Evolutionary conservation across 2,797 vertebrate species (phyloP).

Genomic region (Chanos chanos): DNA sequence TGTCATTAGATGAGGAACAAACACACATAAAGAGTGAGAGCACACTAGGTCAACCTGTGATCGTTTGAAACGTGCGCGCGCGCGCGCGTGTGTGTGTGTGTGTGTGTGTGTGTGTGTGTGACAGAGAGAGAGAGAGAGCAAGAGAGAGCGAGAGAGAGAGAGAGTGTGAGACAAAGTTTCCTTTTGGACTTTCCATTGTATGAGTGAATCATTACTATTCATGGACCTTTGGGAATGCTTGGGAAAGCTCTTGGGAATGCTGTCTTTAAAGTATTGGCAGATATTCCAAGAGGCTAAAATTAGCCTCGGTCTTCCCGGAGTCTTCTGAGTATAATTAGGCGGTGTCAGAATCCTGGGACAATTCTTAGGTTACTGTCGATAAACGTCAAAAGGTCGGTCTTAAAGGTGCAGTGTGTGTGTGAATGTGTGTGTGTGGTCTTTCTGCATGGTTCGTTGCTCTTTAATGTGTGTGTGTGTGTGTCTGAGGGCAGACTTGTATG

Average conservation of each 20-base stretch:
- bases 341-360: slow-evolving; percentile 72
- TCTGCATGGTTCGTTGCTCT: slow-evolving; percentile 27
- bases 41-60: not conserved
- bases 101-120: not conserved
- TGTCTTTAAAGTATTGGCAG: slow-evolving; percentile 68
- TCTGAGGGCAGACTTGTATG: slow-evolving; percentile 36
- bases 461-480: slow-evolving; percentile 46
- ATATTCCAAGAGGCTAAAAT: slow-evolving; percentile 63
- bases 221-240: slow-evolving; percentile 60
- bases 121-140: slow-evolving; percentile 22
- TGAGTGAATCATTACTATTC: slow-evolving; percentile 67
- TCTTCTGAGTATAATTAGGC: slow-evolving; percentile 76
- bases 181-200: not conserved
- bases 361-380: slow-evolving; percentile 76
- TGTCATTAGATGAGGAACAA: not conserved
- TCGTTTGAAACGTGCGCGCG: not conserved
- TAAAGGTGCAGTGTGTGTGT: slow-evolving; percentile 55
- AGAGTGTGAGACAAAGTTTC: slow-evolving; percentile 18
- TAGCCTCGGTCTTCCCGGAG: slow-evolving; percentile 65
- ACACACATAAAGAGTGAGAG: not conserved
- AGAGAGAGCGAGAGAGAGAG: no score
- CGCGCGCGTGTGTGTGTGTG: slow-evolving; percentile 17
- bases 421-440: slow-evolving; percentile 46
- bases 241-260: not conserved
- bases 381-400: slow-evolving; percentile 61